Percentiles rank a stretch among this genome's conserved stretches.
Conservation (phyloP, 2,113 vertebrate species). For the Megalops atlanticus region DNA sequence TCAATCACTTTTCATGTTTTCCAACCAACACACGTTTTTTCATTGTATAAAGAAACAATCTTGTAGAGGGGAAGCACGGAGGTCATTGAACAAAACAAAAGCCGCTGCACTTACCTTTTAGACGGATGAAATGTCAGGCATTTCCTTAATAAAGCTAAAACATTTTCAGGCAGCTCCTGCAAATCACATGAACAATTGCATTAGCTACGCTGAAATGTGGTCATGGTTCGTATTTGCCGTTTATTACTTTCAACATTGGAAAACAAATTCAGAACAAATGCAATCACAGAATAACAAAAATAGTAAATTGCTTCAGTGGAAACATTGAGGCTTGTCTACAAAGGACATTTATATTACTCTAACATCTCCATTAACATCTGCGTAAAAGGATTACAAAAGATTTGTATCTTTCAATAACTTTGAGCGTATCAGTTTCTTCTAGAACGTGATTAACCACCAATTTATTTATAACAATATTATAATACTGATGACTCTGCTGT, state of each 20-base stretch:
- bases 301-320: too few relatives aligned
- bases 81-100: neutral
- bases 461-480: too few relatives aligned
- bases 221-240: neutral
- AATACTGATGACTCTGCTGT: too few relatives aligned
- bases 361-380: too few relatives aligned
- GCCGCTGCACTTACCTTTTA: constrained; percentile 74
- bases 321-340: too few relatives aligned
- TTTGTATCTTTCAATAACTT: neutral
- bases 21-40: neutral
- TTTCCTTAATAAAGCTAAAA: constrained; percentile 81
- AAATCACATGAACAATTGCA: constrained; percentile 18
- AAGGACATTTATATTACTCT: too few relatives aligned
- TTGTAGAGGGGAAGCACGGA: neutral
- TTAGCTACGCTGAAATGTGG: constrained; percentile 24
- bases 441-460: too few relatives aligned
- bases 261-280: too few relatives aligned
- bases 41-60: neutral
- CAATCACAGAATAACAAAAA: too few relatives aligned
- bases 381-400: too few relatives aligned
- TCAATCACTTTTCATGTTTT: neutral
- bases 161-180: constrained; percentile 83
- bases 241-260: neutral
- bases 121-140: constrained; percentile 91
- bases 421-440: neutral